Percentiles rank a stretch among this genome's conserved stretches.
Conservation (phyloP, 1,140 invertebrate species). For the Akabosia matsudoensis region DNA sequence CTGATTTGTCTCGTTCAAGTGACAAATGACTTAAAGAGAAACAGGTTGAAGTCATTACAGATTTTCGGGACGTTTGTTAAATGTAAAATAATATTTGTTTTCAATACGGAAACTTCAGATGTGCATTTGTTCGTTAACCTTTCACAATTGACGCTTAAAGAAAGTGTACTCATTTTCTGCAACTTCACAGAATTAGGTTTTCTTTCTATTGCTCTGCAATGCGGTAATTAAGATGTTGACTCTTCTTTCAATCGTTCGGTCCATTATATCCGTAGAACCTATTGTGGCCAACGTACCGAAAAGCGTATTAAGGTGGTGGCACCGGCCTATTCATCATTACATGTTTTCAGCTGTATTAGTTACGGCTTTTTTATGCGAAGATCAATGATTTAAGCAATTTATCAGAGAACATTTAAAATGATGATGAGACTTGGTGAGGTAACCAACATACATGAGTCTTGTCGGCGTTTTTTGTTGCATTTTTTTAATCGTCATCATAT, state of each 20-base stretch:
- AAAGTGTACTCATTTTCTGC: not conserved
- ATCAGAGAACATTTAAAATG: not conserved
- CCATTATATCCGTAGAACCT: not conserved
- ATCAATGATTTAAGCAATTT: constrained; percentile 17
- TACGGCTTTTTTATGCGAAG: constrained; percentile 2
- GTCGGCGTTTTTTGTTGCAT: not conserved
- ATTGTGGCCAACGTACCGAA: not conserved
- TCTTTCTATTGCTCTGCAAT: too few relatives aligned
- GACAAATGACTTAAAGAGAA: too few relatives aligned
- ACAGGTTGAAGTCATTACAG: too few relatives aligned
- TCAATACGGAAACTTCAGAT: too few relatives aligned
- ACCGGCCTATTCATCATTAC: constrained; percentile 1
- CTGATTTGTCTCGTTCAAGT: too few relatives aligned
- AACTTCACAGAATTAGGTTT: not conserved
- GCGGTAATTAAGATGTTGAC: not conserved
- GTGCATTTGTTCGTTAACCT: too few relatives aligned
- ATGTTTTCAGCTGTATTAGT: not conserved
- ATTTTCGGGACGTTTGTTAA: too few relatives aligned
- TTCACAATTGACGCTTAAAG: too few relatives aligned
- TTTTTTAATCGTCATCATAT: too few relatives aligned
- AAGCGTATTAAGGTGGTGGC: not conserved
- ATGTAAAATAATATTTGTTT: too few relatives aligned
- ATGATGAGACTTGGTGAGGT: not conserved
- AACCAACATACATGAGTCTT: not conserved
- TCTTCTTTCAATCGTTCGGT: not conserved